Evolutionary conservation across 1,140 invertebrate genomes (phyloP).

Genomic region (Apis laboriosa): DNA sequence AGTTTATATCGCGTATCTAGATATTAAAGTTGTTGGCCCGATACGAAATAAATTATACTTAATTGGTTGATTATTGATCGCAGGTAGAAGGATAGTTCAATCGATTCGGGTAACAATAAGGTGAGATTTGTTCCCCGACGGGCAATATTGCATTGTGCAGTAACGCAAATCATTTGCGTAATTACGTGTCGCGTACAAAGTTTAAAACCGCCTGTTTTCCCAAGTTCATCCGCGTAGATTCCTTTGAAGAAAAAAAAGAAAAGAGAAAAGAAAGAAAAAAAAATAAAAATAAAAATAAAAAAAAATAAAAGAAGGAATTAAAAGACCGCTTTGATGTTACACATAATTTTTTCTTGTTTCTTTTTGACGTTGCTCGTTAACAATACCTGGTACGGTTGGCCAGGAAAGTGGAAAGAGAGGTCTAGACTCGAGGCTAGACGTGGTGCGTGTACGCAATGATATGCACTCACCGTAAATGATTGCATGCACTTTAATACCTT

Average conservation of each 20-base stretch:
- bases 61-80: not conserved
- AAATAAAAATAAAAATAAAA: constrained; percentile 10
- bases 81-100: not conserved
- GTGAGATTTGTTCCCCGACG: too few relatives aligned
- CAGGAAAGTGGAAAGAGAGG: constrained; percentile 39
- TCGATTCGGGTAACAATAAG: too few relatives aligned
- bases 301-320: constrained; percentile 18
- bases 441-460: constrained; percentile 44
- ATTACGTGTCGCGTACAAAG: constrained; percentile 10
- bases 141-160: not conserved
- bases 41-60: too few relatives aligned
- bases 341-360: constrained; percentile 40
- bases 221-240: constrained; percentile 39
- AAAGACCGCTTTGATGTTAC: constrained; percentile 48
- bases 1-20: too few relatives aligned
- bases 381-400: constrained; percentile 31
- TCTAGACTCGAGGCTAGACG: constrained; percentile 30
- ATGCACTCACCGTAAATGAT: constrained; percentile 41
- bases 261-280: constrained; percentile 4
- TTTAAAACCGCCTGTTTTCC: constrained; percentile 8
- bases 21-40: too few relatives aligned
- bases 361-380: constrained; percentile 36
- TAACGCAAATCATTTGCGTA: not conserved
- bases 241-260: constrained; percentile 21
- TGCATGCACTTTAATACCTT: constrained; percentile 39